Conservation (phyloP, 2,113 vertebrate species). For the Poecile atricapillus region DNA sequence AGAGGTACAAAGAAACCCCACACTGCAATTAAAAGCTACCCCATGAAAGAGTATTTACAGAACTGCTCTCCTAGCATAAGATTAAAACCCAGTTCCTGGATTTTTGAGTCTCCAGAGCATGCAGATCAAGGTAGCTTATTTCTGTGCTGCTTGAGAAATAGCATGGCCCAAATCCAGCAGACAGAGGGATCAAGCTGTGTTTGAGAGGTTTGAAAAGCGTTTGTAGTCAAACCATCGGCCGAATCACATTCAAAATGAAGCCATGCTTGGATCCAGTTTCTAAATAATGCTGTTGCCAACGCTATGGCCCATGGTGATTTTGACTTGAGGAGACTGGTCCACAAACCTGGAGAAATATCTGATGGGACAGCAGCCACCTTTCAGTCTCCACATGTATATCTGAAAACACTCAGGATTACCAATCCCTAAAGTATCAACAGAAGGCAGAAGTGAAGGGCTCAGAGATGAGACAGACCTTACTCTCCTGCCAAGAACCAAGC, state of each 20-base stretch:
- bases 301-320: background rate
- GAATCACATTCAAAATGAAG: background rate
- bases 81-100: background rate
- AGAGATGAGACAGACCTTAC: background rate
- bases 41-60: background rate
- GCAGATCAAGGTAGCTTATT: constrained; percentile 18
- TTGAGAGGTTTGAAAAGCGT: background rate
- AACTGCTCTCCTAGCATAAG: background rate
- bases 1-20: background rate
- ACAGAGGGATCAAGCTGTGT: background rate
- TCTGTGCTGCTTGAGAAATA: background rate
- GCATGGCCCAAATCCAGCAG: constrained; percentile 1
- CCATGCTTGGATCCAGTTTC: background rate
- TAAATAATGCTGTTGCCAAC: background rate
- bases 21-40: background rate
- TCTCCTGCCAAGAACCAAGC: background rate
- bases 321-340: background rate
- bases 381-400: background rate
- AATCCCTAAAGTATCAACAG: background rate
- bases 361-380: constrained; percentile 24
- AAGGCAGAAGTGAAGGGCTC: background rate
- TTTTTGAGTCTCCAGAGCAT: background rate
- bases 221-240: background rate
- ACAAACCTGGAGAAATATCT: constrained; percentile 1
- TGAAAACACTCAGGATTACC: background rate